These are phyloP conservation scores for Ctenodactylus gundi DNA, from an alignment of 2,113 vertebrate species.

Conservation along the genomic window DNA sequence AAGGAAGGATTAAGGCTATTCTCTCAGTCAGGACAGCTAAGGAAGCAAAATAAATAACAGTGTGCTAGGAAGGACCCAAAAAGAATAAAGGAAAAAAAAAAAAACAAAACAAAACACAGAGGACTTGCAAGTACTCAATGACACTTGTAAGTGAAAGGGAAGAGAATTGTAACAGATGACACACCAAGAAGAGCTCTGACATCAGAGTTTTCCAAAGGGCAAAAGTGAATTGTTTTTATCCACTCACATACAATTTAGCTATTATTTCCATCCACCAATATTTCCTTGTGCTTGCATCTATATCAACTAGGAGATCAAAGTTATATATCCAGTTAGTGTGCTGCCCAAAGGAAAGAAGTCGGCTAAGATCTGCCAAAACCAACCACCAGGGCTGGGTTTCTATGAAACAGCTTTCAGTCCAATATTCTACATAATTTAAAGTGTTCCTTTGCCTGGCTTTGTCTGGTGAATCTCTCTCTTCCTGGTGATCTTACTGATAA, in stretches of 20 bases:
- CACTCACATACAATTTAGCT: neutral
- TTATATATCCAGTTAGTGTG: neutral
- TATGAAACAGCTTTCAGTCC: neutral
- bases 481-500: neutral
- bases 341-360: neutral
- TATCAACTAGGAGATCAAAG: neutral
- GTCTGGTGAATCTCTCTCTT: neutral
- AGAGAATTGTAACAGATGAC: neutral
- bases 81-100: neutral
- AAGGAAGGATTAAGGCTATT: neutral
- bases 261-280: neutral
- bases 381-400: neutral
- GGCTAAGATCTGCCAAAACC: slow-evolving; percentile 1
- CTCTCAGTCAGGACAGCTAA: slow-evolving; percentile 18
- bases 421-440: neutral
- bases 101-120: neutral
- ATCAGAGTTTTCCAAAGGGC: neutral
- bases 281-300: neutral
- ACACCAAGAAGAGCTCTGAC: neutral
- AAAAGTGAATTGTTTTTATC: neutral
- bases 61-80: neutral
- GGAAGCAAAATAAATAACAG: slow-evolving; percentile 32
- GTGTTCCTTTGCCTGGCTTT: slow-evolving; percentile 12
- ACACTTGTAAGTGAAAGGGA: neutral
- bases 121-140: neutral